Percentiles rank a stretch among this genome's conserved stretches.
Evolutionary conservation across 2,113 vertebrate species (phyloP).

Genomic region (Tachysurus vachellii): DNA sequence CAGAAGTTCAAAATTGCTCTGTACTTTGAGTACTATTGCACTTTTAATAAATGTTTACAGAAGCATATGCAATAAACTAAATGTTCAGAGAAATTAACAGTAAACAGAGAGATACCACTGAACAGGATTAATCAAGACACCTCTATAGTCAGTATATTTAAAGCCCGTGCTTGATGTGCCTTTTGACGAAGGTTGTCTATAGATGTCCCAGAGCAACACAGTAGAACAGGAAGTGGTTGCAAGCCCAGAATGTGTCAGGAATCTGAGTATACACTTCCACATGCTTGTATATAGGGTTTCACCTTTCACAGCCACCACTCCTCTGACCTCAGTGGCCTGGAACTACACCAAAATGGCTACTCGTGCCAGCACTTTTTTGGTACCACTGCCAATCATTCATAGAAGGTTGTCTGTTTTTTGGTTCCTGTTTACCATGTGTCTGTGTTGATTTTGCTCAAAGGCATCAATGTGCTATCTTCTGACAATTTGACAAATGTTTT

Average conservation of each 20-base stretch:
- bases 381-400: conserved; percentile 22
- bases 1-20: conserved; percentile 46
- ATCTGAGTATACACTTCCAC: conserved; percentile 61
- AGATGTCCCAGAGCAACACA: conserved; percentile 54
- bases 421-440: background rate
- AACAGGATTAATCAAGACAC: conserved; percentile 41
- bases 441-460: background rate
- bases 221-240: conserved; percentile 71
- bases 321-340: conserved; percentile 47
- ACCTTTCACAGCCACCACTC: conserved; percentile 54
- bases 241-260: conserved; percentile 69
- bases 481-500: conserved; percentile 14
- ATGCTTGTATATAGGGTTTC: conserved; percentile 57
- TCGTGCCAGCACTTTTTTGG: conserved; percentile 31
- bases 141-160: conserved; percentile 65
- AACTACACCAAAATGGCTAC: conserved; percentile 45
- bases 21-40: conserved; percentile 42
- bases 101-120: conserved; percentile 24
- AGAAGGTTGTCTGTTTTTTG: conserved; percentile 34
- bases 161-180: conserved; percentile 55
- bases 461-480: background rate
- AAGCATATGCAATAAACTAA: background rate
- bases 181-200: conserved; percentile 68
- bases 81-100: background rate
- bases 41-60: background rate